Evolutionary conservation across 2,113 vertebrate species (phyloP).

Genomic region (Hoplias malabaricus): DNA sequence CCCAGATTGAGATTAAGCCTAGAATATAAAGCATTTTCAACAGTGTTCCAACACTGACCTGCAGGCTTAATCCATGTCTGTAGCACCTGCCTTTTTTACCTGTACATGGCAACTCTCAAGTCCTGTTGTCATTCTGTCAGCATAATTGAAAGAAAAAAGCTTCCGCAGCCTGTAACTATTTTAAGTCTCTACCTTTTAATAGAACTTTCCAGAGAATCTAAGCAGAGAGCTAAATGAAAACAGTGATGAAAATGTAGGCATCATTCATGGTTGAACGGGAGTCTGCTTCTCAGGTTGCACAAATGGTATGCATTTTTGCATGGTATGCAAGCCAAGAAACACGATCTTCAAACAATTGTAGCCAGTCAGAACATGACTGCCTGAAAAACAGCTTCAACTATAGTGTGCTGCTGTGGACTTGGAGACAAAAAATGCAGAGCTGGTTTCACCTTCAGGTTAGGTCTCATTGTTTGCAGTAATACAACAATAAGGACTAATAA

Average conservation of each 20-base stretch:
- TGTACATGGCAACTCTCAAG: too few species aligned
- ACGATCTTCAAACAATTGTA: neutral
- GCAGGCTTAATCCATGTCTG: too few species aligned
- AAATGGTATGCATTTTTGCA: neutral
- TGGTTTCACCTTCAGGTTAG: neutral
- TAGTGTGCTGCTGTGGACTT: neutral
- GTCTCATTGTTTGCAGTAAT: neutral
- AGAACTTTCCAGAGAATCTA: constrained; percentile 20
- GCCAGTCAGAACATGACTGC: neutral
- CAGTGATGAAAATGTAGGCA: neutral
- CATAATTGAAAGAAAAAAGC: neutral
- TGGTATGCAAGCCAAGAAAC: neutral
- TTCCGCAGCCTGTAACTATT: constrained; percentile 8
- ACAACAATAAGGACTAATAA: neutral
- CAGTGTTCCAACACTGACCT: too few species aligned
- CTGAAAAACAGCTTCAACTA: neutral
- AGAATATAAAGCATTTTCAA: too few species aligned
- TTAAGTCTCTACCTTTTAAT: constrained; percentile 13
- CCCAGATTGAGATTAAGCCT: too few species aligned
- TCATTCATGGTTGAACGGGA: neutral
- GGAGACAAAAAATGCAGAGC: neutral
- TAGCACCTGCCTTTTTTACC: too few species aligned
- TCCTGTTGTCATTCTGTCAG: neutral
- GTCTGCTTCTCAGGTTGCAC: neutral
- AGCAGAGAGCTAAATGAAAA: neutral